phyloP scores from a whole-genome alignment of 1,140 invertebrate species.

The Bombus sylvicola region DNA sequence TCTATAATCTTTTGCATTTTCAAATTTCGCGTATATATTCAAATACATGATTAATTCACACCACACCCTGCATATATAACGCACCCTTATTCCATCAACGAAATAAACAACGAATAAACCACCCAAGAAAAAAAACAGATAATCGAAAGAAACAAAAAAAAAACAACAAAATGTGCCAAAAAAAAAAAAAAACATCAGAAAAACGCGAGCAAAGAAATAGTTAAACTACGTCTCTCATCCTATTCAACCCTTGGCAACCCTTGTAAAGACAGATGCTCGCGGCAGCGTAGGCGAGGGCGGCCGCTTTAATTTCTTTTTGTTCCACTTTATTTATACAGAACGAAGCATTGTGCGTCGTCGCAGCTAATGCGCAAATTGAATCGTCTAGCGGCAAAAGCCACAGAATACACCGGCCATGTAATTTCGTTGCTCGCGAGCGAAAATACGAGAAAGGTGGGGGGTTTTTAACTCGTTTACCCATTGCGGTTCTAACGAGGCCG shows the following conservation, averaged over 20 bases:
- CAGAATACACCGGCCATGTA: constrained; percentile 44
- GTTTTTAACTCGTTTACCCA: constrained; percentile 51
- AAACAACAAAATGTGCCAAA: background rate
- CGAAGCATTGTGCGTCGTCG: constrained; percentile 28
- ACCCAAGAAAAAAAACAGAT: background rate
- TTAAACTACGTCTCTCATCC: background rate
- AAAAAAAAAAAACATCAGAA: background rate
- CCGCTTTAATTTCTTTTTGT: constrained; percentile 37
- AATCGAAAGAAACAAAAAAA: background rate
- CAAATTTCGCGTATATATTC: too few relatives aligned
- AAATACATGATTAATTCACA: too few relatives aligned
- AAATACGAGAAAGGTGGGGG: constrained; percentile 7
- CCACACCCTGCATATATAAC: too few relatives aligned
- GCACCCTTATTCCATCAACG: too few relatives aligned
- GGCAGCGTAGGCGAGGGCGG: background rate
- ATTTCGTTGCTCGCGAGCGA: constrained; percentile 41
- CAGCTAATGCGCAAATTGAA: constrained; percentile 50
- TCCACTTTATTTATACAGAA: constrained; percentile 40
- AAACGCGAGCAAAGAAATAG: background rate
- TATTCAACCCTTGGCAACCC: background rate
- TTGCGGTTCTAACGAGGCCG: constrained; percentile 49
- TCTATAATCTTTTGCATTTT: too few relatives aligned
- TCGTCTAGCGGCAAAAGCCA: constrained; percentile 36
- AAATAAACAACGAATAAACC: too few relatives aligned
- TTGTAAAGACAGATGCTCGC: background rate